Conservation (phyloP, 2,113 vertebrate species). For the Nerophis lumbriciformis region DNA sequence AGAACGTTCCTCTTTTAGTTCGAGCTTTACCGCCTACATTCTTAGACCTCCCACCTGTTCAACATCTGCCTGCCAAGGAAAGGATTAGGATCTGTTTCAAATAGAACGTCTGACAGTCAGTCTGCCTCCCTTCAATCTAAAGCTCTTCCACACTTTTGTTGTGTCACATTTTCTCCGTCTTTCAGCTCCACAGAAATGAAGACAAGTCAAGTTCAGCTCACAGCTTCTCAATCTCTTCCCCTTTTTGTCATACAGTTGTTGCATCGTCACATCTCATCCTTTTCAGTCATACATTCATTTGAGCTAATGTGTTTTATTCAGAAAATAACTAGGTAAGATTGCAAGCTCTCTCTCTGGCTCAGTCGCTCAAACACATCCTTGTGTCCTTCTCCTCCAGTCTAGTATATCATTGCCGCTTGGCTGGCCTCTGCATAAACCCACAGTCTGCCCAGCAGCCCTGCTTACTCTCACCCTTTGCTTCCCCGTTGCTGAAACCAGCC, state of each 20-base stretch:
- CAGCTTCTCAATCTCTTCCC: slow-evolving; percentile 18
- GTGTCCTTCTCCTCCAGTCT: slow-evolving; percentile 39
- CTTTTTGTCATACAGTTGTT: slow-evolving; percentile 25
- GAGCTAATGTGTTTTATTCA: not conserved
- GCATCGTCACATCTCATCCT: slow-evolving; percentile 18
- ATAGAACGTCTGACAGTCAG: slow-evolving; percentile 18
- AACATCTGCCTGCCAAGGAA: slow-evolving; percentile 35
- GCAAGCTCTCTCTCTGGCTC: slow-evolving; percentile 3
- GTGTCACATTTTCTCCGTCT: slow-evolving; percentile 7
- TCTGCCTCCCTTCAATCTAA: not conserved
- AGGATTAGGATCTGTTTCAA: slow-evolving; percentile 21
- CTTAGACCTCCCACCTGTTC: slow-evolving; percentile 23
- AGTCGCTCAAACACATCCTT: slow-evolving; percentile 3
- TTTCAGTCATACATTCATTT: not conserved
- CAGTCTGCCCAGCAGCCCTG: slow-evolving; percentile 55
- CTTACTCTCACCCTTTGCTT: slow-evolving; percentile 56
- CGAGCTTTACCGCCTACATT: slow-evolving; percentile 3
- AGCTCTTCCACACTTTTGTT: slow-evolving; percentile 20
- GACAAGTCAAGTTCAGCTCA: slow-evolving; percentile 5
- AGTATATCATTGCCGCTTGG: slow-evolving; percentile 79
- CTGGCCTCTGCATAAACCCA: slow-evolving; percentile 84
- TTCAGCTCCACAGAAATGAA: slow-evolving; percentile 28
- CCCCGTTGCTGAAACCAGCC: slow-evolving; percentile 31
- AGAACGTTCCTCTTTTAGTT: not conserved
- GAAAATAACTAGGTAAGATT: slow-evolving; percentile 8